Conservation (phyloP, 2,888 invertebrate species). For the Apocheima hispidaria region DNA sequence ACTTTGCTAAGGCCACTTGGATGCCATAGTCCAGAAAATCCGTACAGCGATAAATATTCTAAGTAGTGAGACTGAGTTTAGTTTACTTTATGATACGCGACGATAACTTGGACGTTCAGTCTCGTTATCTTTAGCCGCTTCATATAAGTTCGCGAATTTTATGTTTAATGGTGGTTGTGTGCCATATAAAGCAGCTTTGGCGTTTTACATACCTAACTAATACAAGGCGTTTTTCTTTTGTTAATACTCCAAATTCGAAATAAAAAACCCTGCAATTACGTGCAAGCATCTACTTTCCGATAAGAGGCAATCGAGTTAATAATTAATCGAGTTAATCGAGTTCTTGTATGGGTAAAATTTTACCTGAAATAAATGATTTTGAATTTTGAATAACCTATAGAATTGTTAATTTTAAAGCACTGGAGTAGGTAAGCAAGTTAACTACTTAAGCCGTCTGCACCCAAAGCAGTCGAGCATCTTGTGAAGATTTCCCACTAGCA, state of each 20-base stretch:
- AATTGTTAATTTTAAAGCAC: too few species aligned
- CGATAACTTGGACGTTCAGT: conserved; percentile 58
- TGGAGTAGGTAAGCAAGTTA: too few species aligned
- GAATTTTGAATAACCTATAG: too few species aligned
- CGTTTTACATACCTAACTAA: background rate
- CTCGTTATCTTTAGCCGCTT: conserved; percentile 36
- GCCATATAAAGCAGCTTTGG: conserved; percentile 16
- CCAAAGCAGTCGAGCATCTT: too few species aligned
- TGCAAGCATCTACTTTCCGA: background rate
- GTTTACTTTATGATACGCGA: conserved; percentile 75
- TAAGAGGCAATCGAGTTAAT: background rate
- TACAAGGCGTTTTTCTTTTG: background rate
- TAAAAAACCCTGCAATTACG: background rate
- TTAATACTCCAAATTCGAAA: background rate
- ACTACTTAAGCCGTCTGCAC: too few species aligned
- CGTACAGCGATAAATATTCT: conserved; percentile 60
- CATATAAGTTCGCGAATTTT: conserved; percentile 59
- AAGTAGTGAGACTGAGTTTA: conserved; percentile 66
- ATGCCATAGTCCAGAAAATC: conserved; percentile 6
- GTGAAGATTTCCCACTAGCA: too few species aligned
- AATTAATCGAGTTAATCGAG: too few species aligned
- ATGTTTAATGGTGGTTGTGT: conserved; percentile 45
- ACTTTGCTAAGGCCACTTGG: background rate
- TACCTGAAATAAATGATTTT: too few species aligned
- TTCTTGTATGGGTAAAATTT: too few species aligned